phyloP scores from a whole-genome alignment of 2,113 vertebrate species.

The Acanthisitta chloris region DNA sequence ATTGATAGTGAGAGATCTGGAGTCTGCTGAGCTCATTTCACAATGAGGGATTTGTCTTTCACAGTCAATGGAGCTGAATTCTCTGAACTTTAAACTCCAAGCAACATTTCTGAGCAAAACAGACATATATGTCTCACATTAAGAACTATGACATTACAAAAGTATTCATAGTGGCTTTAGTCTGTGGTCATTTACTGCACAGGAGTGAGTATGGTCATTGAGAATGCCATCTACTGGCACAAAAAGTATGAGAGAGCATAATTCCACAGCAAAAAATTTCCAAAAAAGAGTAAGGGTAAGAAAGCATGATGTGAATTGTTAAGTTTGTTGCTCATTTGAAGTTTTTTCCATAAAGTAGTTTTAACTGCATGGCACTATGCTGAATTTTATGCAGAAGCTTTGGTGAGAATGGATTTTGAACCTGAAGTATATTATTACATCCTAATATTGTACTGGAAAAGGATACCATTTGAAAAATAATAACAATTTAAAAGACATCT shows the following conservation, averaged over 20 bases:
- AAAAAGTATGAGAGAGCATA: background rate
- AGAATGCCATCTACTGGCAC: slow-evolving; percentile 65
- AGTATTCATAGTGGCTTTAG: background rate
- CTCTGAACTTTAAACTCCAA: background rate
- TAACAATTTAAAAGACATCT: background rate
- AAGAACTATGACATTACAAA: background rate
- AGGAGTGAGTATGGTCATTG: background rate
- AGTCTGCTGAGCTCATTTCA: background rate
- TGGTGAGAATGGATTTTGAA: background rate
- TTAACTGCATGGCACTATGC: background rate
- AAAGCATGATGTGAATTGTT: background rate
- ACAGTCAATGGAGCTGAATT: background rate
- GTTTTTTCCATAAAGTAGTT: background rate
- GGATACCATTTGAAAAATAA: background rate
- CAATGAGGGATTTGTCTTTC: background rate
- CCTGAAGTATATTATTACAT: background rate
- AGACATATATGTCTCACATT: background rate
- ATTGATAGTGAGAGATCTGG: background rate
- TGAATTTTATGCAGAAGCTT: background rate
- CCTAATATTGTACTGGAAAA: background rate
- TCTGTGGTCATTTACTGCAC: background rate
- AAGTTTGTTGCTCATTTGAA: background rate
- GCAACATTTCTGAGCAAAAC: background rate
- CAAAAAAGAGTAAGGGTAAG: background rate
- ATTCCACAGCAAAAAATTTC: background rate